phyloP scores from a whole-genome alignment of 1,140 invertebrate genomes.

The Aphaenogaster floridana region DNA sequence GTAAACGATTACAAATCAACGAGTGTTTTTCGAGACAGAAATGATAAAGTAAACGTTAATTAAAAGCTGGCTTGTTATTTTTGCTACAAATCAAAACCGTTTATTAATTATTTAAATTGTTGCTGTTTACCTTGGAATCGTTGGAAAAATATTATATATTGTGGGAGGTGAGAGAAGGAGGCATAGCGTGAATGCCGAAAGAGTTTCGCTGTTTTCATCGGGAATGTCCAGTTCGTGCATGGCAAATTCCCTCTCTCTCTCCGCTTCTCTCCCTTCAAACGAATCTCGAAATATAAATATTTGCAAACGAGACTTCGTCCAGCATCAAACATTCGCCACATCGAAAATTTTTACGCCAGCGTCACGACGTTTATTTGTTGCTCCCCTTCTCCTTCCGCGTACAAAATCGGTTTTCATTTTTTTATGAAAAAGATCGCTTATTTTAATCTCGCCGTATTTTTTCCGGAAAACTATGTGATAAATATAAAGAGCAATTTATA shows the following conservation, averaged over 20 bases:
- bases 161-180: neutral
- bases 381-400: neutral
- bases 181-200: neutral
- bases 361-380: slow-evolving; percentile 22
- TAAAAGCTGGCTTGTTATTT: slow-evolving; percentile 33
- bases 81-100: slow-evolving; percentile 1
- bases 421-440: slow-evolving; percentile 30
- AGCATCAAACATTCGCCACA: slow-evolving; percentile 40
- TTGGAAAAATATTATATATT: slow-evolving; percentile 12
- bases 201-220: slow-evolving; percentile 12
- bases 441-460: slow-evolving; percentile 20
- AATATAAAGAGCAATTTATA: slow-evolving; percentile 26
- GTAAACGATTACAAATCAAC: slow-evolving; percentile 44
- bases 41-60: slow-evolving; percentile 39
- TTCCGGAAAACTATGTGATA: neutral
- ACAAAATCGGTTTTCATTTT: neutral
- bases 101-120: slow-evolving; percentile 23
- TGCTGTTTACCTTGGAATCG: neutral
- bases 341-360: slow-evolving; percentile 30
- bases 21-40: slow-evolving; percentile 8
- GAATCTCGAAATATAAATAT: slow-evolving; percentile 52
- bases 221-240: neutral
- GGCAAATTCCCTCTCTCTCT: neutral
- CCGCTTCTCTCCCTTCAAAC: neutral
- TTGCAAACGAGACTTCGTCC: slow-evolving; percentile 37